phyloP scores from a whole-genome alignment of 2,113 vertebrate genomes.

The Tapirus terrestris region DNA sequence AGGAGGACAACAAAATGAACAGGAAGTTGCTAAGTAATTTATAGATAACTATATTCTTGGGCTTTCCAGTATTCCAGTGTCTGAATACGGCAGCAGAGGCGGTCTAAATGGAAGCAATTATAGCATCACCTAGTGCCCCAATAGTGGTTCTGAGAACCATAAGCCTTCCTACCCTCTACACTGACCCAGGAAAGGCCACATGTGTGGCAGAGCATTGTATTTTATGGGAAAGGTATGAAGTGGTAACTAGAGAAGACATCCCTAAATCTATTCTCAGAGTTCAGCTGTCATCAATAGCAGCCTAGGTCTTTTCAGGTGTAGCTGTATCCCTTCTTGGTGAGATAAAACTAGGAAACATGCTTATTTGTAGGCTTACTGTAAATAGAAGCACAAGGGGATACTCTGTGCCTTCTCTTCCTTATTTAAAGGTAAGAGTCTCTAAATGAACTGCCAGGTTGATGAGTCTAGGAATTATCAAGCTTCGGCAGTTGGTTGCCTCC shows the following conservation, averaged over 20 bases:
- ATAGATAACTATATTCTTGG: neutral
- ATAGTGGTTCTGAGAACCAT: neutral
- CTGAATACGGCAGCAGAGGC: neutral
- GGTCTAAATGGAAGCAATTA: neutral
- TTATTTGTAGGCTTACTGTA: neutral
- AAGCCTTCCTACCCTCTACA: neutral
- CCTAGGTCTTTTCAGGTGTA: neutral
- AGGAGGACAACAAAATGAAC: conserved; percentile 33
- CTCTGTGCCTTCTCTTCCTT: conserved; percentile 57
- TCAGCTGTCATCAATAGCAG: neutral
- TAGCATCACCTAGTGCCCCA: neutral
- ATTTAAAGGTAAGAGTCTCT: conserved; percentile 72
- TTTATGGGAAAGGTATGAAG: neutral
- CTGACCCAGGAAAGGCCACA: neutral
- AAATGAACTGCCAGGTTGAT: conserved; percentile 66
- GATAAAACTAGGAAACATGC: neutral
- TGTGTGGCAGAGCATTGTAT: neutral
- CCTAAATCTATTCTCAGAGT: neutral
- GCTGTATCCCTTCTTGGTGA: neutral
- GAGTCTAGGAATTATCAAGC: conserved; percentile 75
- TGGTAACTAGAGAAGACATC: neutral
- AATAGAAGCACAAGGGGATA: neutral
- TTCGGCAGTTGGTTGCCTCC: conserved; percentile 71
- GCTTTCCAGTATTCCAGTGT: neutral
- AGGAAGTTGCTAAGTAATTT: neutral